Evolutionary conservation across 2,113 vertebrate species (phyloP).

Genomic region (Plotosus lineatus): DNA sequence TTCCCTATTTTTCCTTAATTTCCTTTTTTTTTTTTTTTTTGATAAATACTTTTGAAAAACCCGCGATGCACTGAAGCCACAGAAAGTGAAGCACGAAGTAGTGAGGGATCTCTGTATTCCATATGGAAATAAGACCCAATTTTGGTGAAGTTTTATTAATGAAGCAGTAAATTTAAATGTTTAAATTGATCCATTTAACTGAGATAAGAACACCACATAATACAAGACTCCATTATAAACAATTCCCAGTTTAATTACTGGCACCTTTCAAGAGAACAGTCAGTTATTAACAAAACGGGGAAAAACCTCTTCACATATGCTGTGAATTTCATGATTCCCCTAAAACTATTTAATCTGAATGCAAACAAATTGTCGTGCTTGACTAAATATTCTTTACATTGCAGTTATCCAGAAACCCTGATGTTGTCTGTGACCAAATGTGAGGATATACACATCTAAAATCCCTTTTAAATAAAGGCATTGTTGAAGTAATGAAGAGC

Average conservation of each 20-base stretch:
- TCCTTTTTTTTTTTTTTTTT: no score
- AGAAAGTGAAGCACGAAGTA: no score
- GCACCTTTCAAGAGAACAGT: background rate
- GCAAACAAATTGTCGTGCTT: slow-evolving; percentile 6
- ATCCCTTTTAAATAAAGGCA: background rate
- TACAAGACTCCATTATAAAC: background rate
- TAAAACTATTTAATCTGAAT: slow-evolving; percentile 5
- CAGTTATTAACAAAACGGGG: background rate
- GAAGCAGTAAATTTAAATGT: background rate
- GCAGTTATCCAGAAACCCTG: background rate
- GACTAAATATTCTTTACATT: background rate
- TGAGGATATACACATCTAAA: background rate
- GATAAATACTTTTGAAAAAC: no score
- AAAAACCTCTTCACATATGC: background rate
- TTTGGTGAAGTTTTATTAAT: background rate
- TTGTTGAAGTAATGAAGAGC: slow-evolving; percentile 4
- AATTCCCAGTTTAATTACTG: background rate
- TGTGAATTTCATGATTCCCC: background rate
- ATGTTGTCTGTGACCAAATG: slow-evolving; percentile 1
- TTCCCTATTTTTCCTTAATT: no score
- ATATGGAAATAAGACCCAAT: background rate
- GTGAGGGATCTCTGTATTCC: no score
- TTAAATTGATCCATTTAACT: background rate
- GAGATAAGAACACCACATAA: background rate
- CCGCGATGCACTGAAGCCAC: no score